These are phyloP conservation scores for Graptemys geographica DNA, from an alignment of 2,797 vertebrate species.

Conservation along the genomic window DNA sequence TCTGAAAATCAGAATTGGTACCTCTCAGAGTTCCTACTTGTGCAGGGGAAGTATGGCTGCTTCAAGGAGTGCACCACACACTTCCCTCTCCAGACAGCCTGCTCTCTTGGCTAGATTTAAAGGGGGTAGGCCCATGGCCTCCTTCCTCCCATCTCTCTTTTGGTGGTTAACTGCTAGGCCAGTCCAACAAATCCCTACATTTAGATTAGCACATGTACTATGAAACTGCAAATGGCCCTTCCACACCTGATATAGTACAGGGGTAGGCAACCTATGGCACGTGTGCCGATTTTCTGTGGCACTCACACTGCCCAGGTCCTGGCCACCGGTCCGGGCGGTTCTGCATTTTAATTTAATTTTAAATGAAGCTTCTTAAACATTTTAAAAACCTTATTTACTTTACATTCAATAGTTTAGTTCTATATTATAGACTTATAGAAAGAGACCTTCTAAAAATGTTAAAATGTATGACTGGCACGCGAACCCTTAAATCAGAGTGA, in stretches of 20 bases:
- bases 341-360: no score
- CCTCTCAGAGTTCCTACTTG: accelerated
- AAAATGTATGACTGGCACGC: no score
- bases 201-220: background rate
- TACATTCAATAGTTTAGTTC: no score
- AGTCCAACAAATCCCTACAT: background rate
- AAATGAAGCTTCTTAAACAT: no score
- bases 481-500: no score
- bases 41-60: background rate
- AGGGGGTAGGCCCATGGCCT: background rate
- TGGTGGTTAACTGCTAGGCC: background rate
- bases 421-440: no score
- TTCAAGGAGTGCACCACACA: background rate
- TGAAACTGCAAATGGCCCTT: accelerated
- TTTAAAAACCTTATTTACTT: no score
- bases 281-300: no score
- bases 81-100: background rate
- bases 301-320: no score
- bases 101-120: background rate
- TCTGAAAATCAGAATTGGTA: background rate
- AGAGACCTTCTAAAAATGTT: no score
- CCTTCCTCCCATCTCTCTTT: background rate
- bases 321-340: no score
- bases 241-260: background rate
- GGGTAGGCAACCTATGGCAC: no score